phyloP scores from a whole-genome alignment of 2,113 vertebrate species.

The Gymnobelideus leadbeateri region DNA sequence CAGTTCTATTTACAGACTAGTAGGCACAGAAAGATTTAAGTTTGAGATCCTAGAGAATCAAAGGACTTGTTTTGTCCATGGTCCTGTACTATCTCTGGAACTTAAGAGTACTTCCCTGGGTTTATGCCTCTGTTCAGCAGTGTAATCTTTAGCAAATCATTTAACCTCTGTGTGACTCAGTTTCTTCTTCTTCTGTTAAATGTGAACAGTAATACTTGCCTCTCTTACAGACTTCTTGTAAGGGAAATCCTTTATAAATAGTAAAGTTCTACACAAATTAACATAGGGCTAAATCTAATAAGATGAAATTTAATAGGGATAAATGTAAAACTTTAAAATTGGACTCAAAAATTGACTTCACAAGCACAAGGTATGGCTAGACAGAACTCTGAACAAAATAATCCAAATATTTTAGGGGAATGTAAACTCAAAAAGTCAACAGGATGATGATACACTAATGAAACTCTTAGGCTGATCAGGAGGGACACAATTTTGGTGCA shows the following conservation, averaged over 20 bases:
- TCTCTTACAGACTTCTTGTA: background rate
- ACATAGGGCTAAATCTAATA: too few species aligned
- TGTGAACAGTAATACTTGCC: background rate
- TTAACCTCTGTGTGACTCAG: background rate
- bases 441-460: too few species aligned
- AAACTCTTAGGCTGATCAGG: too few species aligned
- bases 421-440: too few species aligned
- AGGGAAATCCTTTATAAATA: background rate
- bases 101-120: background rate
- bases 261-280: background rate
- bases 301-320: too few species aligned
- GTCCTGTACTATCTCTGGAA: background rate
- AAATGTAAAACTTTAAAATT: too few species aligned
- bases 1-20: background rate
- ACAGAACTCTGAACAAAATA: too few species aligned
- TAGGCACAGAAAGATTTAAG: background rate
- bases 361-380: too few species aligned
- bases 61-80: background rate
- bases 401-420: too few species aligned
- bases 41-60: background rate
- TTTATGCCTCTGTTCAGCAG: background rate
- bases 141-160: background rate
- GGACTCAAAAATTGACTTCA: too few species aligned
- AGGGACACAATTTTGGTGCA: too few species aligned
- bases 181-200: background rate